phyloP scores from a whole-genome alignment of 1,140 invertebrate genomes.

The Nebria ingens region DNA sequence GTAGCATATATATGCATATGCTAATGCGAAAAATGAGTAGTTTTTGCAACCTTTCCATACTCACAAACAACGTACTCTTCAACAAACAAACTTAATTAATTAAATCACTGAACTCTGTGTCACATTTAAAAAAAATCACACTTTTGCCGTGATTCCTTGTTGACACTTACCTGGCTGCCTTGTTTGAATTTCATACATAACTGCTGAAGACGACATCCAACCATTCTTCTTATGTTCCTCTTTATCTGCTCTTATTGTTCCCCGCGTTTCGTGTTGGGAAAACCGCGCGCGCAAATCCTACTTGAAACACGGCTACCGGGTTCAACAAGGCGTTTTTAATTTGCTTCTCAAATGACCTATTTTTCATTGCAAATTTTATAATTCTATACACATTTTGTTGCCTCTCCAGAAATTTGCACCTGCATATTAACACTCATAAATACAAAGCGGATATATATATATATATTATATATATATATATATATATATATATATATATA shows the following conservation, averaged over 20 bases:
- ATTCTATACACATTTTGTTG: too few species aligned
- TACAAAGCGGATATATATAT: background rate
- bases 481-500: conserved; percentile 1
- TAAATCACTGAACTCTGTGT: background rate
- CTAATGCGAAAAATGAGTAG: background rate
- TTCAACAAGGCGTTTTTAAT: background rate
- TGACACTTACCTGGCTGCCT: background rate
- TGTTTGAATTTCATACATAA: background rate
- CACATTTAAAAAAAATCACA: background rate
- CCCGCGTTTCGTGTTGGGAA: background rate
- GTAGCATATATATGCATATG: background rate
- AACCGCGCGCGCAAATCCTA: background rate
- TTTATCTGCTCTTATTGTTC: background rate
- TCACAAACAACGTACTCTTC: background rate
- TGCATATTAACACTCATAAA: background rate
- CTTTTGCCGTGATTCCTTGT: background rate
- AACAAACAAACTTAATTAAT: background rate
- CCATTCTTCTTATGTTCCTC: background rate
- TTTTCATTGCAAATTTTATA: background rate
- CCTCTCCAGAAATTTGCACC: too few species aligned
- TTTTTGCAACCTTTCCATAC: background rate
- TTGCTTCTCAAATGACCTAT: background rate
- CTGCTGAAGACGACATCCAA: background rate
- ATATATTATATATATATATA: background rate
- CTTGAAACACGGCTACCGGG: background rate